Conservation (phyloP, 2,113 vertebrate genomes). For the Centropristis striata region DNA sequence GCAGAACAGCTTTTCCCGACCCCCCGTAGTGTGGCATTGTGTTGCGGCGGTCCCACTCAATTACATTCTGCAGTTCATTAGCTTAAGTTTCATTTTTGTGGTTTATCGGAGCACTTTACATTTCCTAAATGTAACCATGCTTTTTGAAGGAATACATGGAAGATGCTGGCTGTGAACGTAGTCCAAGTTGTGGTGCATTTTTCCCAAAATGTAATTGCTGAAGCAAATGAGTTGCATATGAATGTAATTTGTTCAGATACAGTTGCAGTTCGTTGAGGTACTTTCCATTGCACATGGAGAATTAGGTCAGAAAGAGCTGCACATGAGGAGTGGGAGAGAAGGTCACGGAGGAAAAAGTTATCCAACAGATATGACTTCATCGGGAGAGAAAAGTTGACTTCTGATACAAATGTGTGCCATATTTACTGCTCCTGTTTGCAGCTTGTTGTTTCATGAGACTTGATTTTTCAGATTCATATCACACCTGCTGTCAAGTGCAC, state of each 20-base stretch:
- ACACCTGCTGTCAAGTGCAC: no score
- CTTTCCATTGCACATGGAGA: constrained; percentile 24
- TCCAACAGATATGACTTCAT: constrained; percentile 1
- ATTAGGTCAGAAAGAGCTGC: constrained; percentile 9
- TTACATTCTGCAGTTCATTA: background rate
- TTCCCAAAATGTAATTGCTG: background rate
- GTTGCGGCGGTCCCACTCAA: no score
- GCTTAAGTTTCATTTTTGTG: background rate
- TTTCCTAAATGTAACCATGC: background rate
- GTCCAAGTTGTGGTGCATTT: background rate
- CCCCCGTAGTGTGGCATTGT: background rate
- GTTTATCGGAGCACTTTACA: background rate
- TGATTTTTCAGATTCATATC: background rate
- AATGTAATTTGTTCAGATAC: constrained; percentile 10
- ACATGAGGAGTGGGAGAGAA: background rate
- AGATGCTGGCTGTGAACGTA: background rate
- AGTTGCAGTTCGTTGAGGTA: constrained; percentile 10
- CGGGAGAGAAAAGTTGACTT: background rate
- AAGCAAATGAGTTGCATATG: constrained; percentile 25
- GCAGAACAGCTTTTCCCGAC: background rate
- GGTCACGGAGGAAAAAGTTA: background rate
- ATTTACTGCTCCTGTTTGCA: background rate
- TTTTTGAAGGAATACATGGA: background rate
- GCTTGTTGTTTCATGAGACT: background rate
- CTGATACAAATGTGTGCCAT: background rate